A percentile compares a stretch with the other conserved stretches of the same genome.
Conservation (phyloP, 1,140 invertebrate genomes). For the Lethrus apterus region DNA sequence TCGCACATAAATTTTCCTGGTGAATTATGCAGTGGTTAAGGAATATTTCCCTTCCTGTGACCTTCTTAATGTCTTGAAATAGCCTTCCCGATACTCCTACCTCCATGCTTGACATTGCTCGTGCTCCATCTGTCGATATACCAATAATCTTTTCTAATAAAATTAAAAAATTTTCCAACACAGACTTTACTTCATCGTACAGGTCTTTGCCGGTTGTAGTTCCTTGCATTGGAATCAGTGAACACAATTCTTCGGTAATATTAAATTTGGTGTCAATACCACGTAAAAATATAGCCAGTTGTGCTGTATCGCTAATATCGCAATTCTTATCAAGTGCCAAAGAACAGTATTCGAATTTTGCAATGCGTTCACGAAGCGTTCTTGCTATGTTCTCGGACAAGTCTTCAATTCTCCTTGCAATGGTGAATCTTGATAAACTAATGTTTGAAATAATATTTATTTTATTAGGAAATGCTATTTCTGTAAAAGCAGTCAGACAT, state of each 20-base stretch:
- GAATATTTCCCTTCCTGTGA: constrained; percentile 28
- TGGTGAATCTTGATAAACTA: constrained; percentile 5
- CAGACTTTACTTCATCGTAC: constrained; percentile 23
- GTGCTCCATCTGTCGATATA: too few species aligned
- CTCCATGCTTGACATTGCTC: too few species aligned
- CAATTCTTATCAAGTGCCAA: constrained; percentile 26
- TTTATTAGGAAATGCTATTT: constrained; percentile 23
- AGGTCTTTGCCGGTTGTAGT: constrained; percentile 30
- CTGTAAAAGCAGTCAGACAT: constrained; percentile 23
- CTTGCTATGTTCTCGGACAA: constrained; percentile 20
- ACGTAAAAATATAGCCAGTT: constrained; percentile 29
- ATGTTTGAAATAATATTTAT: not conserved
- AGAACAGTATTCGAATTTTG: constrained; percentile 13
- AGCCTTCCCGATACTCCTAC: constrained; percentile 27
- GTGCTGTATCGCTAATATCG: constrained; percentile 27
- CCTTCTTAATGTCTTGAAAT: constrained; percentile 27
- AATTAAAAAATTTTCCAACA: constrained; percentile 24
- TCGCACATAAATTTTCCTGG: constrained; percentile 18
- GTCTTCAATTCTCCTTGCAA: too few species aligned
- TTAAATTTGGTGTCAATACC: constrained; percentile 32
- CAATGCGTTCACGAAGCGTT: constrained; percentile 20
- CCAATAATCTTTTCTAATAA: too few species aligned
- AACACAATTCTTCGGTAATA: constrained; percentile 28
- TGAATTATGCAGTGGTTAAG: constrained; percentile 24
- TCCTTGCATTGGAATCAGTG: constrained; percentile 30